Evolutionary conservation across 1,140 invertebrate genomes (phyloP).

Genomic region (Eupeodes corollae): DNA sequence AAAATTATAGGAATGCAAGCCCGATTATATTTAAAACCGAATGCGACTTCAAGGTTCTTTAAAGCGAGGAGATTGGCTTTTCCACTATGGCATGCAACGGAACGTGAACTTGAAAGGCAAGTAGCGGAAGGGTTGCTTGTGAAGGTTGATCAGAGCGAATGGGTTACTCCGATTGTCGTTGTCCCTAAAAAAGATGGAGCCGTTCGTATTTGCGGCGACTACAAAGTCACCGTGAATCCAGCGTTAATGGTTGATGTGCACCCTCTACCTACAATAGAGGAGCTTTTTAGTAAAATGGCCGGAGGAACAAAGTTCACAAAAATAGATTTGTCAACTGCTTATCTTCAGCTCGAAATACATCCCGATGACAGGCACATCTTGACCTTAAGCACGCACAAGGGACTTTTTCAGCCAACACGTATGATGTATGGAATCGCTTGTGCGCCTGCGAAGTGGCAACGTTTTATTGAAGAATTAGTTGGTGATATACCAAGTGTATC

Average conservation of each 20-base stretch:
- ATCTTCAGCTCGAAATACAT: too few relatives aligned
- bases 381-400: conserved; percentile 17
- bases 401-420: conserved; percentile 10
- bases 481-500: conserved; percentile 8
- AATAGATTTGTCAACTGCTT: too few relatives aligned
- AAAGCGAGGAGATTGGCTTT: conserved; percentile 1
- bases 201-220: too few relatives aligned
- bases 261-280: conserved; percentile 17
- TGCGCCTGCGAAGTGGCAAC: conserved; percentile 21
- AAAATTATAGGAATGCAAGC: not conserved
- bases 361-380: too few relatives aligned
- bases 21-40: not conserved
- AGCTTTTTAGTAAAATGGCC: conserved; percentile 13
- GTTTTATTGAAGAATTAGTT: too few relatives aligned
- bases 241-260: conserved; percentile 10
- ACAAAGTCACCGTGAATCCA: too few relatives aligned
- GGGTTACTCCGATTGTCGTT: conserved; percentile 39
- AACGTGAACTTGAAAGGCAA: too few relatives aligned
- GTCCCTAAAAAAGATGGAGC: too few relatives aligned
- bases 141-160: conserved; percentile 11
- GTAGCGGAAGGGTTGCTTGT: conserved; percentile 18
- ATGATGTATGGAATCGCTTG: conserved; percentile 13
- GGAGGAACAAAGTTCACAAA: conserved; percentile 14
- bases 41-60: not conserved
- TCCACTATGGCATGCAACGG: conserved; percentile 3